These are phyloP conservation scores for Luidia sarsii DNA, from an alignment of 53 echinoderm and acorn worm species.

Conservation along the genomic window DNA sequence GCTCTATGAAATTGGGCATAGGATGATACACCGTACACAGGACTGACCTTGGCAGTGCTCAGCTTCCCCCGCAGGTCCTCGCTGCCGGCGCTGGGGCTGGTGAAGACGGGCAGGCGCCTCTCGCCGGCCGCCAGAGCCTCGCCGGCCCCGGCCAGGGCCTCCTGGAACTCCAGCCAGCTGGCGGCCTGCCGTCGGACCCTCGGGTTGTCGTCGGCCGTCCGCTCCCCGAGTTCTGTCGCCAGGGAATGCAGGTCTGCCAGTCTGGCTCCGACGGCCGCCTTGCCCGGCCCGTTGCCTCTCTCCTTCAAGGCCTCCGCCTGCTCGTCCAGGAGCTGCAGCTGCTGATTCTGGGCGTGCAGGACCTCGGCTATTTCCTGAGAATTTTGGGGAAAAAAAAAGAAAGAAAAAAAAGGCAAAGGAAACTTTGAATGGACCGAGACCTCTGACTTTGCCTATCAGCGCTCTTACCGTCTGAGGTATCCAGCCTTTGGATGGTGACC, in stretches of 20 bases:
- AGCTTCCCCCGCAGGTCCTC: conserved; percentile 65
- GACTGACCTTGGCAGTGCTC: conserved; percentile 61
- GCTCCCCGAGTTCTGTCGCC: conserved; percentile 12
- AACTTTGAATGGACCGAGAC: too few species aligned
- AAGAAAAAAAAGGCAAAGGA: too few species aligned
- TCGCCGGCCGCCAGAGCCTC: conserved; percentile 66
- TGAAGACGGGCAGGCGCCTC: conserved; percentile 50
- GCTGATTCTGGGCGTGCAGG: conserved; percentile 54
- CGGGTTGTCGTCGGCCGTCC: conserved; percentile 24
- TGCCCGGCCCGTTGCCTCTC: conserved; percentile 69
- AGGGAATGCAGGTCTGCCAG: conserved; percentile 46
- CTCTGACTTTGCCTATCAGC: too few species aligned
- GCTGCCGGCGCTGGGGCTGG: conserved; percentile 54
- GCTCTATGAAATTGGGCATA: too few species aligned
- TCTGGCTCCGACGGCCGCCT: conserved; percentile 61
- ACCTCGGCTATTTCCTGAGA: conserved; percentile 66
- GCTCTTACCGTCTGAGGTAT: too few species aligned
- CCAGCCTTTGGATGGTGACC: too few species aligned
- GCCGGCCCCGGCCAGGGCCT: conserved; percentile 60
- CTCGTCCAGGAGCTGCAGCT: conserved; percentile 58
- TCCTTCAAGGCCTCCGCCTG: conserved; percentile 48
- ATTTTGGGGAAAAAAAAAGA: too few species aligned
- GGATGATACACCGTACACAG: neutral
- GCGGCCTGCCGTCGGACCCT: conserved; percentile 41
- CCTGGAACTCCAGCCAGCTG: conserved; percentile 77